Base-by-base conservation (phyloP, 2,797 vertebrate genomes). In the Pempheris klunzingeri region DNA sequence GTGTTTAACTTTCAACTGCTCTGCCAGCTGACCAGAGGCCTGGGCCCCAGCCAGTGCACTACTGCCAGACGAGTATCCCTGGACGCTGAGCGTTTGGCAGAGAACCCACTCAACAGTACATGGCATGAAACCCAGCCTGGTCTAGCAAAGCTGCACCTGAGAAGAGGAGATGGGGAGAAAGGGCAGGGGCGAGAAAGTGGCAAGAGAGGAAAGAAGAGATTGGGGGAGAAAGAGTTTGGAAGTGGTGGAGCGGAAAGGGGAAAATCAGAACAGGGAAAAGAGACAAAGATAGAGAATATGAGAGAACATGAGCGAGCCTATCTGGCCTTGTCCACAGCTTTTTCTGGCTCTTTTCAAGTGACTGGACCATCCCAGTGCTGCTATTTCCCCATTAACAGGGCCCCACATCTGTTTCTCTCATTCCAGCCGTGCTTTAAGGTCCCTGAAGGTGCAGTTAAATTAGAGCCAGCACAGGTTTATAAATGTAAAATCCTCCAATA, bases 401-500 rank as follows among this genome's bases (percentile, higher is more conserved):
- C 77, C 83, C 78, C 92, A 93, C 93, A 94, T 95, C 93, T 95
- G 94, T 92, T 94, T 93, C 90, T 91, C 87, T 88, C 93, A 92
- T 94, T 92, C 90, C 87, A 78, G 77, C 62, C 39, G 26, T 44
- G 62, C 81, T 94, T 92, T 93, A 93, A 93, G 78, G 88, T 94
- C 92, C 94, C 93, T 93, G 77, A 93, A 94, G 92, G 93, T 94
- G 88, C 86, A 85, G 93, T 94, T 94, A 93, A 94, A 94, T 94
- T 94, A 94, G 92, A 95, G 88, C 87, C 90, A 89, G 92, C 74
- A 80, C 88, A 91, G 92, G 92, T 95, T 93, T 93, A 92, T 94
- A 90, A 93, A 95, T 93, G 93, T 94, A 93, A 94, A 94, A 93
- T 88, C 88, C 87, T 86, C 84, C 93, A 92, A 93, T 95, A 95